Evolutionary conservation across 2,888 invertebrate species (phyloP).

Genomic region (Ornithoptera alexandrae): DNA sequence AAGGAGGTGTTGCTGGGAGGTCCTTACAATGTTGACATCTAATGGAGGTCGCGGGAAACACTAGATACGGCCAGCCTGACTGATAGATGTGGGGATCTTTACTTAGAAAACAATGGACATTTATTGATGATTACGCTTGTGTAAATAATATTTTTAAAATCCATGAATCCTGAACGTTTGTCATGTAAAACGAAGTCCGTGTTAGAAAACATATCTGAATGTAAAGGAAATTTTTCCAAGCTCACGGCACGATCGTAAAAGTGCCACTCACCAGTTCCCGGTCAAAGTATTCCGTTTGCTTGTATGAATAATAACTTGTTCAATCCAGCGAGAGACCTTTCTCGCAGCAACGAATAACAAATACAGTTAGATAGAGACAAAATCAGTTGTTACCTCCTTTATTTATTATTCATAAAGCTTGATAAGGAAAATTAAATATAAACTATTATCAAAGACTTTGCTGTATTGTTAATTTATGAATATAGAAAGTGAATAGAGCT

Average conservation of each 20-base stretch:
- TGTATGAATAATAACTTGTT: conserved; percentile 23
- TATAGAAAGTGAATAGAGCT: no score
- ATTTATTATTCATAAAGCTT: no score
- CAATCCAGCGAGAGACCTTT: conserved; percentile 10
- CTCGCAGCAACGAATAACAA: conserved; percentile 7
- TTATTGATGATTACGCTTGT: background rate
- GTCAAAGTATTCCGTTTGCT: conserved; percentile 24
- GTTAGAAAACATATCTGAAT: conserved; percentile 11
- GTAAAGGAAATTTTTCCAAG: conserved; percentile 9
- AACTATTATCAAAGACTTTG: no score
- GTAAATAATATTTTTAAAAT: background rate
- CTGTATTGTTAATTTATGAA: no score
- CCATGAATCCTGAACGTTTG: background rate
- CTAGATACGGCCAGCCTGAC: no score
- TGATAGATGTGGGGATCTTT: no score
- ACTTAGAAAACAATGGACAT: no score
- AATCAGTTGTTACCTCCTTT: background rate
- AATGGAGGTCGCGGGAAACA: no score
- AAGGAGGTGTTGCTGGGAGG: no score
- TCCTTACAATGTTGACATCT: no score
- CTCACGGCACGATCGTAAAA: conserved; percentile 11
- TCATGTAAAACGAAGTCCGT: conserved; percentile 2
- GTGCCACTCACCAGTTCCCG: conserved; percentile 18
- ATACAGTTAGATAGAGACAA: background rate
- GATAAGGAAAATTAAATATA: no score